Evolutionary conservation across 2,113 vertebrate species (phyloP).

Genomic region (Ariopsis seemanni): DNA sequence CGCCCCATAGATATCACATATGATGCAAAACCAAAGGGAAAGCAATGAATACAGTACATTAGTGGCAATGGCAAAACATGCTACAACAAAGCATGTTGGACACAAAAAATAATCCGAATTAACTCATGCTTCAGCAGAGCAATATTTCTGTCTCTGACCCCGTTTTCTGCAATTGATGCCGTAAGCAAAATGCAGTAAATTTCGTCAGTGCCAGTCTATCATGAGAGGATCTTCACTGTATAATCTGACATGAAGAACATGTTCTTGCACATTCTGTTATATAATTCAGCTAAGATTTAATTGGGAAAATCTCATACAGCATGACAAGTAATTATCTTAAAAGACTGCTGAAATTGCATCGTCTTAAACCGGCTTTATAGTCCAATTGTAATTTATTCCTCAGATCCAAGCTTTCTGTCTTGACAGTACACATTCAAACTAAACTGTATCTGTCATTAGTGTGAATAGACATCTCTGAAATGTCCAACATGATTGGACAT

Average conservation of each 20-base stretch:
- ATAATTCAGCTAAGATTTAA: background rate
- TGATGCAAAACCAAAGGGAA: background rate
- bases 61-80: background rate
- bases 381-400: background rate
- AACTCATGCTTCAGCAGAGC: background rate
- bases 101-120: background rate
- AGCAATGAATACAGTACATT: background rate
- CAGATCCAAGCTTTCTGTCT: background rate
- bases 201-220: background rate
- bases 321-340: background rate
- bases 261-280: background rate
- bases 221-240: background rate
- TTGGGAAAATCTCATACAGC: background rate
- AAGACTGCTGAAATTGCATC: background rate
- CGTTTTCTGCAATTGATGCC: background rate
- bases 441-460: background rate
- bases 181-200: background rate
- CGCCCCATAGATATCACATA: background rate
- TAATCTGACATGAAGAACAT: background rate
- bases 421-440: background rate
- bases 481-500: background rate
- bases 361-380: background rate
- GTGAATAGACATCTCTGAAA: background rate
- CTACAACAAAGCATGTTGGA: background rate
- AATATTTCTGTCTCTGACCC: background rate